Evolutionary conservation across 2,888 invertebrate species (phyloP).

Genomic region (Ametastegia equiseti): DNA sequence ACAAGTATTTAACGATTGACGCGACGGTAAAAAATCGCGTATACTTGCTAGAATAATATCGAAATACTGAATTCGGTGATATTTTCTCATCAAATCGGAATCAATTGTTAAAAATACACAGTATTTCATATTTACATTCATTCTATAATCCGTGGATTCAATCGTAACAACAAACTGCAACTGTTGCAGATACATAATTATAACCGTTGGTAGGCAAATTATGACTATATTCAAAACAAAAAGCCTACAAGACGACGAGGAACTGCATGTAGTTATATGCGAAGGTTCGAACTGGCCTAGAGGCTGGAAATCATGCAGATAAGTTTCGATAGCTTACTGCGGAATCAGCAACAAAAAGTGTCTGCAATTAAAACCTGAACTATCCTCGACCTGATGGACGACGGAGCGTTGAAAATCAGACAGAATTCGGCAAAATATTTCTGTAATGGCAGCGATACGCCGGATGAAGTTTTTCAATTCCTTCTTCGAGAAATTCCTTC

Average conservation of each 20-base stretch:
- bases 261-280: not conserved
- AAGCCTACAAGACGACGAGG: not conserved
- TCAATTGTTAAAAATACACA: not conserved
- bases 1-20: not conserved
- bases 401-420: not conserved
- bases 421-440: not conserved
- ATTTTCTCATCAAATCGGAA: not conserved
- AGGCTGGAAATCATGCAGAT: not conserved
- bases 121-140: not conserved
- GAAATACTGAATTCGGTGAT: constrained; percentile 19
- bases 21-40: not conserved
- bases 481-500: not conserved
- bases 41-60: not conserved
- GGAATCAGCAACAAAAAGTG: no score
- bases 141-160: not conserved
- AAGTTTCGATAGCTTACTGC: not conserved
- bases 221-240: not conserved
- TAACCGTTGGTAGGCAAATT: not conserved
- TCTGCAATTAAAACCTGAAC: no score
- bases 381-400: no score
- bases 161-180: constrained; percentile 12
- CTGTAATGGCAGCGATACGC: not conserved
- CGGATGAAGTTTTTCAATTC: not conserved
- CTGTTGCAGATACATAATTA: no score
- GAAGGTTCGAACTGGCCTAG: not conserved